Conservation (phyloP, 2,113 vertebrate species). For the Embiotoca jacksoni region DNA sequence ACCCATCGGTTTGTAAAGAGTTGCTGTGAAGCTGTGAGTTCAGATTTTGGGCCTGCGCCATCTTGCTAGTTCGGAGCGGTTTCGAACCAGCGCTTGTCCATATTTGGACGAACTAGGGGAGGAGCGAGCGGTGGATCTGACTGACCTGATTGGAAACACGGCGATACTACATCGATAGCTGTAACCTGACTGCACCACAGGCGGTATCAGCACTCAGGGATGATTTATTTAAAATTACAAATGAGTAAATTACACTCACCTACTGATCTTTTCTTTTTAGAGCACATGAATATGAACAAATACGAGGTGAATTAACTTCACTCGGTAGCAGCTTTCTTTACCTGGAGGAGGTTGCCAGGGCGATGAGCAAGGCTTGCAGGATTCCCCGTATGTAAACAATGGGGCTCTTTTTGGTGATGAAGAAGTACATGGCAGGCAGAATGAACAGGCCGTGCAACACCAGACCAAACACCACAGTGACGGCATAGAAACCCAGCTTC, state of each 20-base stretch:
- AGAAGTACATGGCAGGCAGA: conserved; percentile 95
- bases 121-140: too few relatives aligned
- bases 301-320: not conserved
- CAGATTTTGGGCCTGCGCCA: too few relatives aligned
- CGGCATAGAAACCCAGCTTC: conserved; percentile 95
- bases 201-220: not conserved
- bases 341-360: conserved; percentile 98
- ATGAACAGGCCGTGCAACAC: conserved; percentile 95
- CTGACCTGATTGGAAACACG: too few relatives aligned
- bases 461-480: conserved; percentile 94
- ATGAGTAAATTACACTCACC: not conserved
- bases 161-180: too few relatives aligned
- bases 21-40: too few relatives aligned
- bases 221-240: conserved; percentile 4
- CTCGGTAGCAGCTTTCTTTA: conserved; percentile 74
- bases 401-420: conserved; percentile 98
- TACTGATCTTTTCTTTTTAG: not conserved
- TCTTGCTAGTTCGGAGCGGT: too few relatives aligned
- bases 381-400: conserved; percentile 97
- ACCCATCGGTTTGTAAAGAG: too few relatives aligned
- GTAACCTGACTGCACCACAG: too few relatives aligned
- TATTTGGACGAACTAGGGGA: too few relatives aligned
- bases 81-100: too few relatives aligned
- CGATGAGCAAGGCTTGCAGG: conserved; percentile 96
- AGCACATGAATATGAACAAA: not conserved